A percentile compares a stretch with the other conserved stretches of the same genome.
These are phyloP conservation scores for Cromileptes altivelis DNA, from an alignment of 2,113 vertebrate species.

Conservation along the genomic window DNA sequence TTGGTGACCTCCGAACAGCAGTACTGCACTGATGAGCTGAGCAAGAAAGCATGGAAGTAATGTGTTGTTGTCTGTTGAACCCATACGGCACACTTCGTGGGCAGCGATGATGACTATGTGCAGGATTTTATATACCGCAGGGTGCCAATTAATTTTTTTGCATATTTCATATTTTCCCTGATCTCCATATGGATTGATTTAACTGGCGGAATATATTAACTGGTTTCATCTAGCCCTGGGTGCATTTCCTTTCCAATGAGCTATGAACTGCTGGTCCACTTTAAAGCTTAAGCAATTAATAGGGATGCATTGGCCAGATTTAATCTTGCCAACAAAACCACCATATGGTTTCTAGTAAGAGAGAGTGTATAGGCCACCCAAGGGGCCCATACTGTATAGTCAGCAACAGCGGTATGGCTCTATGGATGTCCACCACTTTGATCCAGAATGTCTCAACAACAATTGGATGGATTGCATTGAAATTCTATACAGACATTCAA, in stretches of 20 bases:
- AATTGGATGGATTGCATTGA: neutral
- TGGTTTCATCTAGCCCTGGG: neutral
- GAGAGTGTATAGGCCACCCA: neutral
- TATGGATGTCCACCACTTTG: neutral
- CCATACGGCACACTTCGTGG: conserved; percentile 5
- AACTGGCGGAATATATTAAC: conserved; percentile 13
- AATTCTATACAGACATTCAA: neutral
- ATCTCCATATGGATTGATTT: neutral
- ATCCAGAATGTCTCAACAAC: neutral
- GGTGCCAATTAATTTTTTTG: conserved; percentile 20
- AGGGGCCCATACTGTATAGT: neutral
- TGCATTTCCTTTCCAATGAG: neutral
- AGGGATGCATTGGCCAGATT: neutral
- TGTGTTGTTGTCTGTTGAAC: neutral
- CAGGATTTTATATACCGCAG: conserved; percentile 8
- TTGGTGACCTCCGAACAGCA: conserved; percentile 26
- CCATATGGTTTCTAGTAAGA: neutral
- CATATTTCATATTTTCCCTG: conserved; percentile 13
- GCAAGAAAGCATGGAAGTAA: neutral
- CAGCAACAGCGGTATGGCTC: neutral
- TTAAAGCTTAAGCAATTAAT: conserved; percentile 3
- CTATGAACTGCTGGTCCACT: neutral
- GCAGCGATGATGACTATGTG: conserved; percentile 8
- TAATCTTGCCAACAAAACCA: neutral
- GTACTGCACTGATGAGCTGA: neutral